Evolutionary conservation across 2,113 vertebrate species (phyloP), one percentile per base, ranked within the genome.

Genomic region (Gobius niger): DNA sequence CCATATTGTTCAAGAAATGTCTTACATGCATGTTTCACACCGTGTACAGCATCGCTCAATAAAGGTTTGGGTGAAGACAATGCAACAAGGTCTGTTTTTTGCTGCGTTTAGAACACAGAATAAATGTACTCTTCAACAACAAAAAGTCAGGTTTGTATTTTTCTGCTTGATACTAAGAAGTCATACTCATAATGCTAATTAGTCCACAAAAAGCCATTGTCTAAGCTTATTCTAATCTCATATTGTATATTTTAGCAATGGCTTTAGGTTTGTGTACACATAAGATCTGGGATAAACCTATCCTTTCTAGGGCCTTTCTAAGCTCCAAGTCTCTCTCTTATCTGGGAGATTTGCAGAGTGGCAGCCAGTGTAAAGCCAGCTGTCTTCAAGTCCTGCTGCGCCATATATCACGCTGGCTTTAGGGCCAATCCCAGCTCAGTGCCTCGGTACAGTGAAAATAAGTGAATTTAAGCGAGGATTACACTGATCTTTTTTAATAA

Each of bases 401-500:
- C 80, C 72, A 61, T 78, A 60, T 47, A 52, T 62, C 54, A 44
- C 65, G 44, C 62, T 0, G 8, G 49, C 78, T 68, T 63, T 63
- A 12, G 0, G 6, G 41, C 44, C 70, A 59, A 80, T 79, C 74
- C 80, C 68, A 63, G 68, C 77, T 57, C 54, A 54, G n/a, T 81
- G 71, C 51, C 41, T n/a, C 61, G 9, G 53, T 41, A 79, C 66
- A 65, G 65, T 10, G 70, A 79, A 63, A 63, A 53, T 81, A 77
- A 82, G 66, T 76, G 84, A 83, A 81, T 82, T 80, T 76, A 83
- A 76, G 61, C 9, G 18, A 47, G 77, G 86, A 83, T 89, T 88
- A 84, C n/a, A 9, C 62, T 76, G 75, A 81, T 85, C 82, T 80
- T 76, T 83, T 85, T 77, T 65, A 88, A 85, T 85, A 81, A 84